Evolutionary conservation across 2,113 vertebrate species (phyloP), one percentile per base, ranked within the genome.

Genomic region (Gymnobelideus leadbeateri): DNA sequence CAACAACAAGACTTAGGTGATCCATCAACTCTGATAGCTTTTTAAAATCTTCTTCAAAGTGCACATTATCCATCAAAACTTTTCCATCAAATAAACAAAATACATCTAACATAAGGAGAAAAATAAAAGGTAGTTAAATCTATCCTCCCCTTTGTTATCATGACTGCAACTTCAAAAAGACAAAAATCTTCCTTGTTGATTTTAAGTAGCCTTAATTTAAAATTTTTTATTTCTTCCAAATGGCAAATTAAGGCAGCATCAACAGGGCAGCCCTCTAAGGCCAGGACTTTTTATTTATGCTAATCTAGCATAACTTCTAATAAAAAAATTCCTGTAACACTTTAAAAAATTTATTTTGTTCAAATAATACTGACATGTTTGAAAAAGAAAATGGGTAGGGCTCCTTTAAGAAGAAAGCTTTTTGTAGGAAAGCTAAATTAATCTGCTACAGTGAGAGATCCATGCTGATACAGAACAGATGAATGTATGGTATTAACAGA

Each of bases 131-230:
- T n/a, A 5, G 37, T 43, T 84, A 95, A 89, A 10, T 91, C 37
- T 92, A 47, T 43, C 91, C 26, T 92, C n/a, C 68, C 55, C 31
- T 94, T 10, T 7, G 90, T 54, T 92, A 46, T 68, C 52, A 91
- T 8, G 68, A 19, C 68, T 84, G 23, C 16, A 43, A 43, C 31
- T 31, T 95, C 89, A 96, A 93, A 96, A 92, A 52, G 46, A 95
- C 11, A 89, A 92, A 14, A 94, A 92, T 14, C 28, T 93, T 92
- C 91, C 54, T 61, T 12, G 26, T n/a, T 90, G 43, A 3, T 55
- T 91, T 95, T 23, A 93, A 96, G 94, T 51, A 95, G 0, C 23
- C 57, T 43, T 55, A 90, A 93, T 90, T 37, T 91, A 96, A 93
- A 92, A 11, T 23, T 68, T 68, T 0, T 50, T 95, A 91, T 51